Conservation (phyloP, 1,140 invertebrate genomes). For the Wiebesia pumilae region DNA sequence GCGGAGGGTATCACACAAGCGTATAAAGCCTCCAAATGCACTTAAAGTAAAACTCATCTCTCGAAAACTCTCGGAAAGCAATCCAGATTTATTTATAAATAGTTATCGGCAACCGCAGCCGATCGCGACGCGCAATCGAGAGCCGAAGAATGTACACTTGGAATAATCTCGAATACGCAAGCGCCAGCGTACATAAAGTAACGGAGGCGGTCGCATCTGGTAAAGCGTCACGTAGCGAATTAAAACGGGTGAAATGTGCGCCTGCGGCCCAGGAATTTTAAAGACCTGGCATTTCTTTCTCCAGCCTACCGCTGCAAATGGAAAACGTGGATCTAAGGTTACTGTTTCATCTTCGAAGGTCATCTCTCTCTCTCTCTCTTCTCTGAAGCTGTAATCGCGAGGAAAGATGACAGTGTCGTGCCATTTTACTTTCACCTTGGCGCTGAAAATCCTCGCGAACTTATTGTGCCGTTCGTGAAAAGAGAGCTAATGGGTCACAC, state of each 20-base stretch:
- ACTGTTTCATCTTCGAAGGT: slow-evolving; percentile 50
- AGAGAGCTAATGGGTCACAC: slow-evolving; percentile 42
- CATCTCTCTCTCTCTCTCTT: slow-evolving; percentile 30
- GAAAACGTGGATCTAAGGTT: slow-evolving; percentile 46
- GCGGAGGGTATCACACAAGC: not conserved
- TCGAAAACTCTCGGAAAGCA: too few species aligned
- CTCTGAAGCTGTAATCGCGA: not conserved
- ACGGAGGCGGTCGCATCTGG: not conserved
- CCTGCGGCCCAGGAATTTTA: not conserved
- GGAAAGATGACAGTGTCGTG: slow-evolving; percentile 30
- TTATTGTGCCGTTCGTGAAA: not conserved
- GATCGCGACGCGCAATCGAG: not conserved
- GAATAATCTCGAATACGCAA: too few species aligned
- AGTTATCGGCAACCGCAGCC: not conserved
- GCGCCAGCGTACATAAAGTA: not conserved
- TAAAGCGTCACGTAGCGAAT: slow-evolving; percentile 21
- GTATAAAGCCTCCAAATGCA: not conserved
- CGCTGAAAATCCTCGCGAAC: slow-evolving; percentile 26
- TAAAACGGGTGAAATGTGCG: slow-evolving; percentile 9
- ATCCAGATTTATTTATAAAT: not conserved
- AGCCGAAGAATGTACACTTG: not conserved
- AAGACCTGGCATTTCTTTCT: not conserved
- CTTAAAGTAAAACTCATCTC: not conserved
- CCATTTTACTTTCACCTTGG: slow-evolving; percentile 50
- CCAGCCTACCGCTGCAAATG: not conserved